These are phyloP conservation scores for Enteromius trimaculatus DNA, from an alignment of 2,797 vertebrate species.

Conservation along the genomic window DNA sequence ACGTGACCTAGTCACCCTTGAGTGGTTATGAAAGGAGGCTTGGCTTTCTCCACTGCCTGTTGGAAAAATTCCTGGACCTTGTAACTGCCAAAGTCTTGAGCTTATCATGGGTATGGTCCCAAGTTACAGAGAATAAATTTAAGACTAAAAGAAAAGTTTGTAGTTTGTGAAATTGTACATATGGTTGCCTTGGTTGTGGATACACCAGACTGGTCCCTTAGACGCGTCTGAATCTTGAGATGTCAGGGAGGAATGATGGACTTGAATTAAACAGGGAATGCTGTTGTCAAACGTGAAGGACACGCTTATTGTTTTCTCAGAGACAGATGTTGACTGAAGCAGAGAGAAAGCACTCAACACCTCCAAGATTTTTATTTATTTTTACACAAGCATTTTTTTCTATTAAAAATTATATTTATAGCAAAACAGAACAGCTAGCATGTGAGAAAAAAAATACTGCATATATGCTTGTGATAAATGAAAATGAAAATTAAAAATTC, in stretches of 20 bases:
- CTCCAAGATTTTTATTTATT: constrained; percentile 1
- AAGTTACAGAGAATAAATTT: constrained; percentile 48
- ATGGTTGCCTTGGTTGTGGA: constrained; percentile 43
- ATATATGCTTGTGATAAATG: not conserved
- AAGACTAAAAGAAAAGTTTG: constrained; percentile 4
- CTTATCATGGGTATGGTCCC: constrained; percentile 49
- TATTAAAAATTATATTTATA: not conserved
- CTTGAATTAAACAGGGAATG: constrained; percentile 53
- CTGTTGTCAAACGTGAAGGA: constrained; percentile 55
- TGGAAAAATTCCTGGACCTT: constrained; percentile 58
- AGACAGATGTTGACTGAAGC: constrained; percentile 52
- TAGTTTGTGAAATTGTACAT: constrained; percentile 50
- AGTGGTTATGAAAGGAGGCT: constrained; percentile 58
- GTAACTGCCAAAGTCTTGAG: constrained; percentile 51
- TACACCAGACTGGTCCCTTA: constrained; percentile 33
- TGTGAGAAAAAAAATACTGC: not conserved
- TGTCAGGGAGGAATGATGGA: constrained; percentile 52
- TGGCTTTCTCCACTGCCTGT: constrained; percentile 56
- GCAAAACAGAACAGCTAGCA: not conserved
- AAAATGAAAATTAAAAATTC: too few species aligned
- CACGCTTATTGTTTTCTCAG: constrained; percentile 53
- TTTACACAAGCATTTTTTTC: not conserved
- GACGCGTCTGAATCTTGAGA: constrained; percentile 40
- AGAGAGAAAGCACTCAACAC: constrained; percentile 31
- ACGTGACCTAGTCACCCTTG: constrained; percentile 67